A percentile compares a stretch with the other conserved stretches of the same genome.
Evolutionary conservation across 2,888 invertebrate genomes (phyloP).

Genomic region (Nemapogon koenigi): DNA sequence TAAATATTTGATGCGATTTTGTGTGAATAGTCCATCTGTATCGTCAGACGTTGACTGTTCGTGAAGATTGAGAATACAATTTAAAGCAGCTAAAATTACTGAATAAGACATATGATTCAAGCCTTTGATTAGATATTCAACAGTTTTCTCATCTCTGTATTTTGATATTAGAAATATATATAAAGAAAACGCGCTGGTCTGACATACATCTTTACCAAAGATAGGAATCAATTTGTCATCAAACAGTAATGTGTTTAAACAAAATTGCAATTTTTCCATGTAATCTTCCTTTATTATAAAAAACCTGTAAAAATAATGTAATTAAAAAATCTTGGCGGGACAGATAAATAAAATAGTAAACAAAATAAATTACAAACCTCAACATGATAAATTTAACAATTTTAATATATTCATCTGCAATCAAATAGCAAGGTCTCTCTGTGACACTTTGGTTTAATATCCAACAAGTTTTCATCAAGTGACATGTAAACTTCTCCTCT

Average conservation of each 20-base stretch:
- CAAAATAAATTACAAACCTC: conserved; percentile 29
- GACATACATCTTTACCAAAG: conserved; percentile 29
- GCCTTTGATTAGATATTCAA: conserved; percentile 19
- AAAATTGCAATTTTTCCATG: conserved; percentile 18
- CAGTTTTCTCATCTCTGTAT: conserved; percentile 14
- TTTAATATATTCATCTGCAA: conserved; percentile 35
- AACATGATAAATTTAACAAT: conserved; percentile 31
- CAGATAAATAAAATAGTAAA: neutral
- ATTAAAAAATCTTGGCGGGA: neutral
- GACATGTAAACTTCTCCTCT: too few species aligned
- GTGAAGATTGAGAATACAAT: conserved; percentile 26
- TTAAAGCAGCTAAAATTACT: conserved; percentile 24
- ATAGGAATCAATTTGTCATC: conserved; percentile 15
- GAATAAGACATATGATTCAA: conserved; percentile 27
- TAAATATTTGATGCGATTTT: conserved; percentile 17
- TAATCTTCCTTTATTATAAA: conserved; percentile 15
- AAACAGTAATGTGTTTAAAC: conserved; percentile 25
- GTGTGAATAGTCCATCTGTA: too few species aligned
- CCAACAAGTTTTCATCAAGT: too few species aligned
- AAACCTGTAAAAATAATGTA: neutral
- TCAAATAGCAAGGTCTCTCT: conserved; percentile 33
- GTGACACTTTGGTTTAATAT: too few species aligned
- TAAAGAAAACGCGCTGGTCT: conserved; percentile 26
- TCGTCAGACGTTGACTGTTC: too few species aligned
- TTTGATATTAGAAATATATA: conserved; percentile 21